A percentile compares a stretch with the other conserved stretches of the same genome.
Evolutionary conservation across 2,797 vertebrate genomes (phyloP).

Genomic region (Capromys pilorides): DNA sequence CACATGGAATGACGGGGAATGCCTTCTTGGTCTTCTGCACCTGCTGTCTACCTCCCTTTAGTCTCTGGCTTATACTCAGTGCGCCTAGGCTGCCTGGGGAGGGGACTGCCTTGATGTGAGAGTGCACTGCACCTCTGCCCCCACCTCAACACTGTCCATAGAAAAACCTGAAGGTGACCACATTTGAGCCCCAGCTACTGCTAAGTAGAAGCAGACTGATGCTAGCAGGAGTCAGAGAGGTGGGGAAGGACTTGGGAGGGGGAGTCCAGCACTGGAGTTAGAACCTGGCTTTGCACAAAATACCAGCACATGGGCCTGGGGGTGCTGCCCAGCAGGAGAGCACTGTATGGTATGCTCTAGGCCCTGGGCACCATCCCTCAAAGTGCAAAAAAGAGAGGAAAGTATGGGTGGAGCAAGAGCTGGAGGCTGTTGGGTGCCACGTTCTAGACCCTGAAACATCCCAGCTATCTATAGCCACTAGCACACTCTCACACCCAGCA

Average conservation of each 20-base stretch:
- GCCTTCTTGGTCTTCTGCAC: not conserved
- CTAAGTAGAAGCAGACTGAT: too few species aligned
- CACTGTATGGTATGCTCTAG: not conserved
- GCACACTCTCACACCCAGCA: not conserved
- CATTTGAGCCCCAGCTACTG: not conserved
- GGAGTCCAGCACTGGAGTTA: accelerated
- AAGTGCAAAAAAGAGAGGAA: too few species aligned
- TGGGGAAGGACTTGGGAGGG: not conserved
- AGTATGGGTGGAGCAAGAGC: too few species aligned
- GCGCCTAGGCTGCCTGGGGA: not conserved
- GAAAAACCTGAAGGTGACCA: not conserved
- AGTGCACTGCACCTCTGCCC: too few species aligned
- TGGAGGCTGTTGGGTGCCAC: not conserved
- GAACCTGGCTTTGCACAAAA: not conserved
- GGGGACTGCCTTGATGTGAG: not conserved
- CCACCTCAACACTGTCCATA: not conserved
- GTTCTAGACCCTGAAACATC: not conserved
- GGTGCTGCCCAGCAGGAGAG: not conserved
- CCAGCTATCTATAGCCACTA: not conserved
- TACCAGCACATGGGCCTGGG: too few species aligned
- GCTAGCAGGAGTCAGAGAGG: not conserved
- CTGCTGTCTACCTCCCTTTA: not conserved
- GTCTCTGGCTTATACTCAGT: not conserved
- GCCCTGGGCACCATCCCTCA: not conserved
- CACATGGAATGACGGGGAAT: not conserved